Percentiles rank a stretch among this genome's conserved stretches.
Conservation (phyloP, 2,888 invertebrate genomes). For the Elegia similella region DNA sequence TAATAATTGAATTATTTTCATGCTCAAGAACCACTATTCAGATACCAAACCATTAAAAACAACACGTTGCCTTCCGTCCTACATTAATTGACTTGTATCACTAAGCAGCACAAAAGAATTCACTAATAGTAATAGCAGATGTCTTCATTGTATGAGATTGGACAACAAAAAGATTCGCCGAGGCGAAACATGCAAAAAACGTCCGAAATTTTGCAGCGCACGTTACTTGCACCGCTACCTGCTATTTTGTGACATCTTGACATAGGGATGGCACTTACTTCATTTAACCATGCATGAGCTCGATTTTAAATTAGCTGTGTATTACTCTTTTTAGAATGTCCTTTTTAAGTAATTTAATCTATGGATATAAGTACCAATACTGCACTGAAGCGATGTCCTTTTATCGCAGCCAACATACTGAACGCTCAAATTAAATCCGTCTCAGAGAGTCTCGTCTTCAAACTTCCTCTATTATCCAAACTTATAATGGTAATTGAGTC, state of each 20-base stretch:
- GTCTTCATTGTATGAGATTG: slow-evolving; percentile 49
- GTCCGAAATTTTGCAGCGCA: slow-evolving; percentile 69
- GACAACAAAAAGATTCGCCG: slow-evolving; percentile 48
- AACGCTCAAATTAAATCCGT: background rate
- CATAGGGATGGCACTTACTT: slow-evolving; percentile 57
- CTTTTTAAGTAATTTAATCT: background rate
- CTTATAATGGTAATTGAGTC: slow-evolving; percentile 6
- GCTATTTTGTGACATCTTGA: slow-evolving; percentile 78
- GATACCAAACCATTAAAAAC: no score
- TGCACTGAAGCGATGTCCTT: background rate
- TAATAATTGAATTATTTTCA: no score
- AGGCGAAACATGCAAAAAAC: slow-evolving; percentile 62
- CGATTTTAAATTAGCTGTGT: background rate
- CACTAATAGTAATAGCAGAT: slow-evolving; percentile 53
- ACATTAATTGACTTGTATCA: slow-evolving; percentile 20
- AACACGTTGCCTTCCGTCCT: background rate
- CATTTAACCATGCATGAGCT: background rate
- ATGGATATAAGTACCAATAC: background rate
- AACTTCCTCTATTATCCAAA: background rate
- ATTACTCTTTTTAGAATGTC: background rate
- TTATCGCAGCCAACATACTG: background rate
- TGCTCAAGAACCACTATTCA: no score
- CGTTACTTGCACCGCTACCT: slow-evolving; percentile 70
- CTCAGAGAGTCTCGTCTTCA: background rate
- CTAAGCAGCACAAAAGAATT: slow-evolving; percentile 27